Base-by-base conservation (phyloP, 2,113 vertebrate species). In the Pygathrix nemaeus region DNA sequence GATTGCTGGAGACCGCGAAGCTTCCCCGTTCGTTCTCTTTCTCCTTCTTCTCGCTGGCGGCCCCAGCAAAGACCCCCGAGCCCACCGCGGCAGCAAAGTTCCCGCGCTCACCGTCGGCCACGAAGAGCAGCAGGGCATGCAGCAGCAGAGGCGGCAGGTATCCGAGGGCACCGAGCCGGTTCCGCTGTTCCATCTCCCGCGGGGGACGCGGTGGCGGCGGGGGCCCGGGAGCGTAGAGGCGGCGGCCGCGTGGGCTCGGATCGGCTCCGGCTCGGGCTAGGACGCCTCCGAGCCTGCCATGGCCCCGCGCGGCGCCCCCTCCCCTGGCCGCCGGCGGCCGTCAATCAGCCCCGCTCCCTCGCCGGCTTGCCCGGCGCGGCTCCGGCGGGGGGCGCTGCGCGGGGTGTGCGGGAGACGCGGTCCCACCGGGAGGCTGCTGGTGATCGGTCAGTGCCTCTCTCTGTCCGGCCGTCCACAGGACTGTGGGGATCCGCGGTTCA, bases 131-230 rank as follows among this genome's bases (percentile, higher is more conserved):
- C 80, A 99, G 99, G 13, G 98, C 98, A 97, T 99, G 98, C 76
- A 99, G 97, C 98, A 99, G 97, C 98, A 99, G 98, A 66, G 99
- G 97, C 98, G 99, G 98, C 98, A 99, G 99, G 99, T 99, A 99
- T 99, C 98, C 99, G 91, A 99, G 97, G 97, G 99, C 98, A 97
- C 99, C 97, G 98, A 98, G 96, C 90, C 99, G 98, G 98, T 98
- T 98, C 96, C 98, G 98, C 98, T 98, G 99, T 98, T 98, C 99
- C 99, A 99, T 99, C 97, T 99, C 99, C 99, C 99, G 98, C 97
- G 97, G 95, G 98, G 98, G 97, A 98, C 97, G 96, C 97, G 98
- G 97, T 96, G 97, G 97, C 97, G 96, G 96, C 94, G 97, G 93
- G 93, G 94, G 93, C 92, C 96, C 89, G 97, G 96, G 97, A 73